Percentiles rank a stretch among this genome's conserved stretches.
Conservation (phyloP, 2,113 vertebrate species). For the Syngnathoides biaculeatus region DNA sequence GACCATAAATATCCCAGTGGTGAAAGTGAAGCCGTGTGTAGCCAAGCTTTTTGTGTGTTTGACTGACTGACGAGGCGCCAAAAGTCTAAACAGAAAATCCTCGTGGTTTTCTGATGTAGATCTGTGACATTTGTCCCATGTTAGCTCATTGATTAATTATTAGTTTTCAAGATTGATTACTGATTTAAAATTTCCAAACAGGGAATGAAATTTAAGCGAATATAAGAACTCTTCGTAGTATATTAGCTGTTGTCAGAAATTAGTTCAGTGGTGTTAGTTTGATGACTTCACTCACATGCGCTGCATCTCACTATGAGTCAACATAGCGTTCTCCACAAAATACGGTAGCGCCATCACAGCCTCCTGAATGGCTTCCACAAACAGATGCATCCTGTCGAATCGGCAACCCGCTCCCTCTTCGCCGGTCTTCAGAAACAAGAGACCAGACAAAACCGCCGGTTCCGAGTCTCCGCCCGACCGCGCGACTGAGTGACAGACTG, state of each 20-base stretch:
- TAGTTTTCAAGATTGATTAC: background rate
- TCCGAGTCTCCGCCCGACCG: background rate
- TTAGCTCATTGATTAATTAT: constrained; percentile 9
- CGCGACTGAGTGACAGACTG: constrained; percentile 48
- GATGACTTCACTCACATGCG: constrained; percentile 70
- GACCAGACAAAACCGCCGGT: background rate
- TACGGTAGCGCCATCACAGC: constrained; percentile 71
- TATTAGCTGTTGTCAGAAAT: background rate
- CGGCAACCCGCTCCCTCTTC: constrained; percentile 31
- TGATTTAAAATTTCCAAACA: constrained; percentile 5
- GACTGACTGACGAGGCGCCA: background rate
- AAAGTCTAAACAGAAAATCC: background rate
- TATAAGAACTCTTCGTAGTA: background rate
- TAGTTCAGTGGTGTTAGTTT: background rate
- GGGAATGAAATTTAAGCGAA: background rate
- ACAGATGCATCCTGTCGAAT: constrained; percentile 72
- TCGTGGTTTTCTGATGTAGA: background rate
- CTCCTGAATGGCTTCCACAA: constrained; percentile 59
- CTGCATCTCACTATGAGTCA: constrained; percentile 73
- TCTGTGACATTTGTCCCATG: background rate
- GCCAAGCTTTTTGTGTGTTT: background rate
- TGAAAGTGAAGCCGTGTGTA: background rate
- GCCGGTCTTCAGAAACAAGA: constrained; percentile 24
- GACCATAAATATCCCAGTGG: background rate
- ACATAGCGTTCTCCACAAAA: constrained; percentile 73